A percentile compares a stretch with the other conserved stretches of the same genome.
Evolutionary conservation across 2,888 invertebrate genomes (phyloP).

Genomic region (Hemistola chrysoprasaria): DNA sequence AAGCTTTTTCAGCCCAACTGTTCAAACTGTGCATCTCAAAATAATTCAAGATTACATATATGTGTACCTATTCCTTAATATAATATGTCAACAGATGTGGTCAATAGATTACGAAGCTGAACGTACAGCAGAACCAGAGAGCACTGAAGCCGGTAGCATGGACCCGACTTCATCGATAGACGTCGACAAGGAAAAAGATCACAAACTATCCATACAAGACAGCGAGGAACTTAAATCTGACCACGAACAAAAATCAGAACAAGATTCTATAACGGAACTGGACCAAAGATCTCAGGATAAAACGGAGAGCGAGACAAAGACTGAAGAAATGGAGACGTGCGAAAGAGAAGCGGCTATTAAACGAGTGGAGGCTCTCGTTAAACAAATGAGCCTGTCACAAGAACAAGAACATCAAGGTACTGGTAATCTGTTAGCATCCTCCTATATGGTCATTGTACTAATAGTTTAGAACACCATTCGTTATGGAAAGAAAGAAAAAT

Average conservation of each 20-base stretch:
- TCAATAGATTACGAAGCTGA: slow-evolving; percentile 92
- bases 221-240: slow-evolving; percentile 51
- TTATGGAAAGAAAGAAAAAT: too few relatives aligned
- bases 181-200: slow-evolving; percentile 43
- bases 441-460: too few relatives aligned
- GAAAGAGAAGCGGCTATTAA: slow-evolving; percentile 78
- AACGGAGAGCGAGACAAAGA: slow-evolving; percentile 45
- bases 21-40: too few relatives aligned
- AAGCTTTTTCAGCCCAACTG: too few relatives aligned
- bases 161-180: slow-evolving; percentile 60
- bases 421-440: slow-evolving; percentile 86
- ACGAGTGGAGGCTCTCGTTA: slow-evolving; percentile 85
- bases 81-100: slow-evolving; percentile 91
- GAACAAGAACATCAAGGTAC: slow-evolving; percentile 84
- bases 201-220: slow-evolving; percentile 44
- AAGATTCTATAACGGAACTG: slow-evolving; percentile 4
- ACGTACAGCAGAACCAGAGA: slow-evolving; percentile 74
- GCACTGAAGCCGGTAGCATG: slow-evolving; percentile 56
- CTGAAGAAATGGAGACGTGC: slow-evolving; percentile 52
- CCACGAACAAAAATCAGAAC: slow-evolving; percentile 8
- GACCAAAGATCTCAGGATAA: slow-evolving; percentile 21
- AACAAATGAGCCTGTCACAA: slow-evolving; percentile 90
- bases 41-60: too few relatives aligned
- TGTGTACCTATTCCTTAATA: too few relatives aligned
- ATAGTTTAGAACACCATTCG: too few relatives aligned